These are phyloP conservation scores for Amphiura filiformis DNA, from an alignment of 35 echinoderm and acorn worm genomes.

Conservation along the genomic window DNA sequence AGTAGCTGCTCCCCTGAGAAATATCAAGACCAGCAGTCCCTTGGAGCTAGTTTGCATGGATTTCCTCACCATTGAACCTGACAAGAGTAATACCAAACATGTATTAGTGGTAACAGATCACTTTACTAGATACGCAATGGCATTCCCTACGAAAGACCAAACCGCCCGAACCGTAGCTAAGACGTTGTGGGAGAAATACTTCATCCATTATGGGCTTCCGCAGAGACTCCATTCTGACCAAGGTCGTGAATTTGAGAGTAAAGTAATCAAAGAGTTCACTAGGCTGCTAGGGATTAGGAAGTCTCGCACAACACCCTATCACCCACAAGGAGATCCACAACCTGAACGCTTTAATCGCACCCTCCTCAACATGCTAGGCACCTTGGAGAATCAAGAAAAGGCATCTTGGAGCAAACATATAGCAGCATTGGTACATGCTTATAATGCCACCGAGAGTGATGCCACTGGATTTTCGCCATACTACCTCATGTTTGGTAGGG, in stretches of 20 bases:
- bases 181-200: conserved; percentile 39
- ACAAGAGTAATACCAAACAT: background rate
- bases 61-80: conserved; percentile 48
- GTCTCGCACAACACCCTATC: conserved; percentile 33
- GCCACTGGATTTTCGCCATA: conserved; percentile 55
- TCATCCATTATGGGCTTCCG: conserved; percentile 48
- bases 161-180: conserved; percentile 42
- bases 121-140: conserved; percentile 47
- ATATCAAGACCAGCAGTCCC: conserved; percentile 31
- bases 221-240: conserved; percentile 57
- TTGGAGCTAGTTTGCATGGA: conserved; percentile 63
- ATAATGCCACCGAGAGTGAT: conserved; percentile 38
- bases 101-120: conserved; percentile 36
- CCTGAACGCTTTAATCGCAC: conserved; percentile 50
- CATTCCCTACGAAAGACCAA: conserved; percentile 52
- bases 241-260: conserved; percentile 49
- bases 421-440: conserved; percentile 49
- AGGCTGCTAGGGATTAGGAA: conserved; percentile 24
- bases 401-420: conserved; percentile 45
- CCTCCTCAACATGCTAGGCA: conserved; percentile 50
- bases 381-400: conserved; percentile 36
- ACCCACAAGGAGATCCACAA: conserved; percentile 53
- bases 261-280: conserved; percentile 33
- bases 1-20: conserved; percentile 25
- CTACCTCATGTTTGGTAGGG: conserved; percentile 68